A percentile compares a stretch with the other conserved stretches of the same genome.
Conservation (phyloP, 2,888 invertebrate genomes). For the Mamestra brassicae region DNA sequence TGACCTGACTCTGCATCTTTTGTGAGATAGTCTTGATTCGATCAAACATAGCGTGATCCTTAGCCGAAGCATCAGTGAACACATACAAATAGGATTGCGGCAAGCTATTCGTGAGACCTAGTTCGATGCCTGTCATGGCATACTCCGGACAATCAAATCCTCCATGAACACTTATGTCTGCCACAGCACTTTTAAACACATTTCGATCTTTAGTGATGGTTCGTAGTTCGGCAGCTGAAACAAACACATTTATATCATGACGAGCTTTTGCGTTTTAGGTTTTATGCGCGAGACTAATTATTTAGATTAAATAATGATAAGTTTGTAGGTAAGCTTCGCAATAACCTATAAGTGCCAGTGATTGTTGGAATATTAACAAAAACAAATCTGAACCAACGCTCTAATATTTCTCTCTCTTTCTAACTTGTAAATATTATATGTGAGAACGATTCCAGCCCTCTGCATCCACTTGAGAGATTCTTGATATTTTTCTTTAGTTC, state of each 20-base stretch:
- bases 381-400: no score
- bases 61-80: conserved; percentile 82
- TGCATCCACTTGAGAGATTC: no score
- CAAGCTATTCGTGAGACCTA: conserved; percentile 72
- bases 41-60: conserved; percentile 68
- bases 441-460: no score
- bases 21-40: conserved; percentile 72
- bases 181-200: conserved; percentile 70
- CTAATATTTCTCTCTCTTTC: no score
- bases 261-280: neutral
- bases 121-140: conserved; percentile 78
- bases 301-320: neutral
- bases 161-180: conserved; percentile 63
- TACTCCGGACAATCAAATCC: conserved; percentile 79
- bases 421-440: no score
- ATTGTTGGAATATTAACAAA: no score
- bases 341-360: neutral
- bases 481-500: no score
- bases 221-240: conserved; percentile 67
- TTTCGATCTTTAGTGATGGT: conserved; percentile 68
- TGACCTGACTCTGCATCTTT: conserved; percentile 76
- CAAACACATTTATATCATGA: neutral
- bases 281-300: neutral
- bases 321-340: neutral
- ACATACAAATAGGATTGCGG: conserved; percentile 79